Evolutionary conservation across 2,113 vertebrate genomes (phyloP).

Genomic region (Catharus fuscescens): DNA sequence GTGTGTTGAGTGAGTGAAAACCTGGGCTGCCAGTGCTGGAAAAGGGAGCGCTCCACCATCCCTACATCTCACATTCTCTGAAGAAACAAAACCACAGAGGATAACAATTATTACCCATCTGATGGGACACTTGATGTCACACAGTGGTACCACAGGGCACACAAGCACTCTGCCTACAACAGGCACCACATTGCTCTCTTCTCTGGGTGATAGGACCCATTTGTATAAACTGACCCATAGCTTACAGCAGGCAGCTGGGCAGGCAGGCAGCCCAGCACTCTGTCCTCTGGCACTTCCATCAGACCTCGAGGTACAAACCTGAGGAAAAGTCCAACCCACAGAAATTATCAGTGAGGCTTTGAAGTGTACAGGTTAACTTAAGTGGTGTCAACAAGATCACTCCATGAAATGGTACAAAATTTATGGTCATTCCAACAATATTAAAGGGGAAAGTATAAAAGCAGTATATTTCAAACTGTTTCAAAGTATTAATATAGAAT

Average conservation of each 20-base stretch:
- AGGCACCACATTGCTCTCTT: not conserved
- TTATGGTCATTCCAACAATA: not conserved
- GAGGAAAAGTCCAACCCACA: not conserved
- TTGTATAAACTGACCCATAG: fast-evolving
- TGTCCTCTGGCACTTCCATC: not conserved
- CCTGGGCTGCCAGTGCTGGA: not conserved
- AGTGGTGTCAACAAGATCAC: not conserved
- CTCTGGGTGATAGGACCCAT: not conserved
- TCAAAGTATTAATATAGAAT: not conserved
- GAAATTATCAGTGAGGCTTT: not conserved
- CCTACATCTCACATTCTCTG: not conserved
- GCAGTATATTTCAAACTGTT: not conserved
- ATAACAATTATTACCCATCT: not conserved
- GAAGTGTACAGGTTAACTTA: not conserved
- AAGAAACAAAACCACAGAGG: not conserved
- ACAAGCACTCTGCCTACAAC: not conserved
- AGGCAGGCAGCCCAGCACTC: not conserved
- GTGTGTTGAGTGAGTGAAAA: not conserved
- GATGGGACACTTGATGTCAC: not conserved
- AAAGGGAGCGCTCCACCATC: not conserved
- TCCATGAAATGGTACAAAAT: not conserved
- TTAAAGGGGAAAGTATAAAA: not conserved
- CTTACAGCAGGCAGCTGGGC: not conserved
- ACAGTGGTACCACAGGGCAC: fast-evolving
- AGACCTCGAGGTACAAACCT: not conserved